Evolutionary conservation across 2,113 vertebrate species (phyloP).

Genomic region (Macrotus californicus): DNA sequence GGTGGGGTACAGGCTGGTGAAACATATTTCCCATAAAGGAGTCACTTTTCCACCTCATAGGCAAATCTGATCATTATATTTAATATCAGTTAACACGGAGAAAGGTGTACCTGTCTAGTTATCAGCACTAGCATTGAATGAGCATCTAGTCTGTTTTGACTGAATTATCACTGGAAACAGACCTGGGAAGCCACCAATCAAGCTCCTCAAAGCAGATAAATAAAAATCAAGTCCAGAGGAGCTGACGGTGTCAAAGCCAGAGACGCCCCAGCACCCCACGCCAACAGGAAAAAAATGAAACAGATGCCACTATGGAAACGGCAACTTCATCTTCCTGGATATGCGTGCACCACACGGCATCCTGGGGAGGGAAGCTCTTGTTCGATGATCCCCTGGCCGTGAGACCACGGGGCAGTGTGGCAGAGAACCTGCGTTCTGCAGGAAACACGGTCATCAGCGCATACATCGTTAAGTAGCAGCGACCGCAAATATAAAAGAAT

Average conservation of each 20-base stretch:
- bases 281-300: not conserved
- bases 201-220: not conserved
- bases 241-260: not conserved
- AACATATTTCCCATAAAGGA: not conserved
- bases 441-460: not conserved
- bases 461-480: not conserved
- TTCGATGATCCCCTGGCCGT: not conserved
- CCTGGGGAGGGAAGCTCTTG: not conserved
- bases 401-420: not conserved
- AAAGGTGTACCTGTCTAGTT: not conserved
- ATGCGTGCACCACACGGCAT: not conserved
- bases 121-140: not conserved
- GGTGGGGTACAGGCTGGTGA: not conserved
- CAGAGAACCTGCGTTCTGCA: too few relatives aligned
- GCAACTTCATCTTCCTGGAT: not conserved
- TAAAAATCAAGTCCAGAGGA: not conserved
- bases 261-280: not conserved
- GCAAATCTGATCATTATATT: not conserved
- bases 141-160: not conserved
- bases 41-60: not conserved
- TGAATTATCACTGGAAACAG: not conserved
- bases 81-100: not conserved
- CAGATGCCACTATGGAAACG: not conserved
- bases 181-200: not conserved
- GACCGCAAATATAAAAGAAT: not conserved